A percentile compares a stretch with the other conserved stretches of the same genome.
phyloP scores from a whole-genome alignment of 2,113 vertebrate genomes.

The Drymodes brunneopygia region DNA sequence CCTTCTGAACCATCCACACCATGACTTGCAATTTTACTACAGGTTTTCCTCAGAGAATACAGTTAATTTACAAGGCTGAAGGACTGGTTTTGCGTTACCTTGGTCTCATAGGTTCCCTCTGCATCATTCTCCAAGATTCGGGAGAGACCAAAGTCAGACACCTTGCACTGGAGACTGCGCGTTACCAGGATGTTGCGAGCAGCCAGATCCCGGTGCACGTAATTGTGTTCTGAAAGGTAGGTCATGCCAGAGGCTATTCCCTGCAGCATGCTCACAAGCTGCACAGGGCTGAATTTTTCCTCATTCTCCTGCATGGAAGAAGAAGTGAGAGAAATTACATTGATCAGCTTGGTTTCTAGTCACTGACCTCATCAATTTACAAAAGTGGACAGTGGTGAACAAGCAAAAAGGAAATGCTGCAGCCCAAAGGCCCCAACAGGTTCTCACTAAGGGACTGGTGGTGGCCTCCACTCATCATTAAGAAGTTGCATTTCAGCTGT shows the following conservation, averaged over 20 bases:
- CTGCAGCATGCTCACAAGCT: constrained; percentile 77
- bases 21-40: not conserved
- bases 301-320: constrained; percentile 65
- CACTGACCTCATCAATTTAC: not conserved
- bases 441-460: not conserved
- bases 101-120: constrained; percentile 78
- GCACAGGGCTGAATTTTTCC: constrained; percentile 72
- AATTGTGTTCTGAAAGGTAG: constrained; percentile 77
- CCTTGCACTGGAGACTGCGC: constrained; percentile 75
- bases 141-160: constrained; percentile 77
- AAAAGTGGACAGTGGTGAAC: not conserved
- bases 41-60: not conserved
- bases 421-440: not conserved
- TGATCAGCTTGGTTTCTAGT: not conserved
- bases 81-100: constrained; percentile 37
- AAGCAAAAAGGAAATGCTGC: not conserved
- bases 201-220: constrained; percentile 75
- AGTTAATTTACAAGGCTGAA: not conserved
- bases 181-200: constrained; percentile 79
- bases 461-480: not conserved
- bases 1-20: not conserved
- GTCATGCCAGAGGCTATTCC: constrained; percentile 80
- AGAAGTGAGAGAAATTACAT: not conserved
- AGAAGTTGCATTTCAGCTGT: not conserved
- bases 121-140: constrained; percentile 70